These are phyloP conservation scores for Trichopoda pennipes DNA, from an alignment of 2,888 invertebrate species.

Conservation along the genomic window DNA sequence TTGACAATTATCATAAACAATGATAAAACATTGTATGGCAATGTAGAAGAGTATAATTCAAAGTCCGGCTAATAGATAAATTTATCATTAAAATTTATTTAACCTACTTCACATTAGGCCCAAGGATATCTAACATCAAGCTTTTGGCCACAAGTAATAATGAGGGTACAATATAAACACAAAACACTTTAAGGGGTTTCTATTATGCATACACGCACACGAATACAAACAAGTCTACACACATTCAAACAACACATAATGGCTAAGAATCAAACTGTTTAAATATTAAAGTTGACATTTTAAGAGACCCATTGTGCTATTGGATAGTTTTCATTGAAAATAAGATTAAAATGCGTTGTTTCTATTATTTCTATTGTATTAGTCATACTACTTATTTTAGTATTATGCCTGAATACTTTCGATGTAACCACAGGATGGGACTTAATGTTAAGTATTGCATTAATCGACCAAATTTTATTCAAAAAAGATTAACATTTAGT, in stretches of 20 bases:
- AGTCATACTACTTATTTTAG: constrained; percentile 12
- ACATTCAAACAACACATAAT: neutral
- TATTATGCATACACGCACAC: neutral
- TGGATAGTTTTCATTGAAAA: constrained; percentile 6
- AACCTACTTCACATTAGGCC: constrained; percentile 42
- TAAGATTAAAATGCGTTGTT: neutral
- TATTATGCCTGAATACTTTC: neutral
- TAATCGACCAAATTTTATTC: no score
- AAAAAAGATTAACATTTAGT: no score
- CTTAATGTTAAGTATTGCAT: no score
- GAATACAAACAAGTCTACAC: neutral
- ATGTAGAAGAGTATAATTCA: neutral
- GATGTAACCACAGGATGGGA: neutral
- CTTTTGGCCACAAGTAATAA: constrained; percentile 13
- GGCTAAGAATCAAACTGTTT: constrained; percentile 10
- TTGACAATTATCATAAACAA: constrained; percentile 26
- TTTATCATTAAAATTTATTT: constrained; percentile 59
- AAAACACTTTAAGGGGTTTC: neutral
- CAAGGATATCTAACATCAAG: neutral
- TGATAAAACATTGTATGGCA: constrained; percentile 5
- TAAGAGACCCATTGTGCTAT: constrained; percentile 35
- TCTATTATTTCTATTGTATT: neutral
- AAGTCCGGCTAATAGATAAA: constrained; percentile 50
- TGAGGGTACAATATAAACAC: constrained; percentile 8
- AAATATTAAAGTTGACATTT: constrained; percentile 46